Evolutionary conservation across 2,888 invertebrate genomes (phyloP).

Genomic region (Electrophaes corylata): DNA sequence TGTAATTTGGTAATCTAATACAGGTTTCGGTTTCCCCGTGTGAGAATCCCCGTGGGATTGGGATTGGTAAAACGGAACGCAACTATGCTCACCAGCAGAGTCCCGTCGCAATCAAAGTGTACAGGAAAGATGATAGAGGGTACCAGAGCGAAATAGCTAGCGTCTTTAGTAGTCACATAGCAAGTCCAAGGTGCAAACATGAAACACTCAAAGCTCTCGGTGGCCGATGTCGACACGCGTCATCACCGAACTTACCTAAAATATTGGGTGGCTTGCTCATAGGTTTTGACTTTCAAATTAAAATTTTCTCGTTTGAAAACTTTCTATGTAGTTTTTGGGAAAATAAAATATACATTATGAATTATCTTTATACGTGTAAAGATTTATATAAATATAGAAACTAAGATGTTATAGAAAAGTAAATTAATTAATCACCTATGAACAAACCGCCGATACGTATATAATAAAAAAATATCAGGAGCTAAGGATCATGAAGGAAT

Average conservation of each 20-base stretch:
- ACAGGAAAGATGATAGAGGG: slow-evolving; percentile 83
- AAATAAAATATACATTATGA: neutral
- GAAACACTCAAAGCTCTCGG: slow-evolving; percentile 85
- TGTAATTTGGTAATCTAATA: neutral
- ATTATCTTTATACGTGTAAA: too few species aligned
- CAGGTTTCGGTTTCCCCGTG: slow-evolving; percentile 17
- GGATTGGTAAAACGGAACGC: slow-evolving; percentile 57
- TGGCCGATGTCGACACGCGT: slow-evolving; percentile 70
- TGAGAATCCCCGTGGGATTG: slow-evolving; percentile 34
- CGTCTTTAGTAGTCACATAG: slow-evolving; percentile 83
- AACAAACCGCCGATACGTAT: slow-evolving; percentile 49
- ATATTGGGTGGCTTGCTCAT: slow-evolving; percentile 47
- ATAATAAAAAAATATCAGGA: slow-evolving; percentile 44
- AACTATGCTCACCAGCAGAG: slow-evolving; percentile 55
- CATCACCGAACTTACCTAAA: slow-evolving; percentile 78
- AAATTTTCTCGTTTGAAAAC: neutral
- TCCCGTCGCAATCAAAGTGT: slow-evolving; percentile 83
- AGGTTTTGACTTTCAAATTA: slow-evolving; percentile 11
- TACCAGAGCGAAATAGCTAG: slow-evolving; percentile 83
- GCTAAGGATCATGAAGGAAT: slow-evolving; percentile 33
- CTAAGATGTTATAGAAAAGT: neutral
- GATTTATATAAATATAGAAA: too few species aligned
- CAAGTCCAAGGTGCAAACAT: slow-evolving; percentile 86
- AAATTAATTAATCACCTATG: slow-evolving; percentile 41
- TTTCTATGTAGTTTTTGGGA: neutral